Evolutionary conservation across 2,888 invertebrate genomes (phyloP), one percentile per base, ranked within the genome.

Genomic region (Leucoma salicis): DNA sequence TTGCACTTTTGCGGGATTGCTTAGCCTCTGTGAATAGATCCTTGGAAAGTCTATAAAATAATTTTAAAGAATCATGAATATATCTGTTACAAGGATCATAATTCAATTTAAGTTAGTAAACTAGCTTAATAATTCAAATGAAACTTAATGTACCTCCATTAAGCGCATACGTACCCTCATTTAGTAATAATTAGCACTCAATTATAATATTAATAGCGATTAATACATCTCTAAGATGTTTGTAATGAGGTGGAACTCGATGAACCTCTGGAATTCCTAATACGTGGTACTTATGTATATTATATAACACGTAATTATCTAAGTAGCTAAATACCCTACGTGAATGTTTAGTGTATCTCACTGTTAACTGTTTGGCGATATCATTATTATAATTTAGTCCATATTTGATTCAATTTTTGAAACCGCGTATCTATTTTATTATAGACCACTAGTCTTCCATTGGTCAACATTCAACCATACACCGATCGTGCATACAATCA

Each of bases 231-330:
- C 59, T 43, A 57, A 70, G 69, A 69, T 68, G 64, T 65, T 55
- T 42, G 66, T 75, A 79, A 79, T 78, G 72, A 72, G 66, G 63
- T 63, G 62, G 68, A 60, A 74, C 57, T 55, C 71, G 64, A 73
- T 71, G 65, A 70, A 67, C 66, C 63, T 54, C 58, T 55, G 74
- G 74, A 70, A 77, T 77, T 76, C 66, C 57, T 54, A 55, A 60
- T 53, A 51, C 47, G 48, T 57, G 57, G 48, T 59, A 46, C 48
- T 53, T 44, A 52, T 42, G 43, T 52, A 45, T 29, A 14, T 46
- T n/a, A n/a, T n/a, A n/a, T n/a, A n/a, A 29, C 38, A 40, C 43
- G 35, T 51, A 52, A 59, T 60, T 54, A 57, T 49, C 41, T 49
- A 42, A 53, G 48, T 57, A 56, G 42, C 39, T 52, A 53, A 38